These are phyloP conservation scores for Bubo blakistoni DNA, from an alignment of 2,113 vertebrate species.

Conservation along the genomic window DNA sequence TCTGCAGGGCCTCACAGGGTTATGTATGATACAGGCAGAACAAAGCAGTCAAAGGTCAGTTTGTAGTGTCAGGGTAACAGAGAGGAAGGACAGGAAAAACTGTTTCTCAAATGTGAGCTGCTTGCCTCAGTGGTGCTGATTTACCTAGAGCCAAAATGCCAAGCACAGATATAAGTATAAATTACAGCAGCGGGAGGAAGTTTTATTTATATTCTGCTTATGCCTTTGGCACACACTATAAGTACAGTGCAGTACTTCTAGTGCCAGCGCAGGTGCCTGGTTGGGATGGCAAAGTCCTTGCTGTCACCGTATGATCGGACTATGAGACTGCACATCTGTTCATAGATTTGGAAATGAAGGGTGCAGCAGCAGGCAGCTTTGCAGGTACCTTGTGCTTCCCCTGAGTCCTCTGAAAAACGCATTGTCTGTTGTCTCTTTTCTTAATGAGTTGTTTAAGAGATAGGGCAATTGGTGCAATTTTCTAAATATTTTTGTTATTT, in stretches of 20 bases:
- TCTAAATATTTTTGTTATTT: not conserved
- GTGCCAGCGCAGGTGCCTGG: not conserved
- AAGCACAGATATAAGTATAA: not conserved
- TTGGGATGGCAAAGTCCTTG: not conserved
- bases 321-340: accelerated
- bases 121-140: not conserved
- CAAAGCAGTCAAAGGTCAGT: not conserved
- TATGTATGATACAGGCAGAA: accelerated
- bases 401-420: not conserved
- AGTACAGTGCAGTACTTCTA: not conserved
- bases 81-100: not conserved
- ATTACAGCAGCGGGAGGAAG: not conserved
- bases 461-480: accelerated
- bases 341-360: not conserved
- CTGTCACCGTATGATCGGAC: not conserved
- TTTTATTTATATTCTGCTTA: not conserved
- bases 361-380: not conserved
- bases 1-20: not conserved
- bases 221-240: accelerated
- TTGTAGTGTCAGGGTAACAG: not conserved
- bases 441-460: not conserved
- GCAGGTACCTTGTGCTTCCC: not conserved
- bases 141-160: not conserved
- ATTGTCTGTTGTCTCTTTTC: not conserved
- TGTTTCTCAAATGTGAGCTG: not conserved